phyloP scores from a whole-genome alignment of 2,888 invertebrate genomes.

The Fragum whitleyi region DNA sequence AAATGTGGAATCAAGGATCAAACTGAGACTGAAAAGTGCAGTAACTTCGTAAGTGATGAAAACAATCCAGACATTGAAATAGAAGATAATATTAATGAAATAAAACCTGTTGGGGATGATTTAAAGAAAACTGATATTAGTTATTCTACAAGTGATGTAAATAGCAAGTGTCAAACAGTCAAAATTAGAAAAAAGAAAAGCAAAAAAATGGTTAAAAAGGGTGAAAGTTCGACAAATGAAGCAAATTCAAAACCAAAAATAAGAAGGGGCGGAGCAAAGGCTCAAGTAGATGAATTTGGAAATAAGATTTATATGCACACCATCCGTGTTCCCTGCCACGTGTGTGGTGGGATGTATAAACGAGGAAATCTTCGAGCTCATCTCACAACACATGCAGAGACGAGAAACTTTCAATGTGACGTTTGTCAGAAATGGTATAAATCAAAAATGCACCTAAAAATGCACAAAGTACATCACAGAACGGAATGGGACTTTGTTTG shows the following conservation, averaged over 20 bases:
- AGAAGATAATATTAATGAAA: too few relatives aligned
- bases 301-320: background rate
- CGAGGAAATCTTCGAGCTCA: background rate
- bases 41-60: too few relatives aligned
- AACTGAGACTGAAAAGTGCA: too few relatives aligned
- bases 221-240: background rate
- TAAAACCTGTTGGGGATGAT: too few relatives aligned
- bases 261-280: background rate
- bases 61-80: too few relatives aligned
- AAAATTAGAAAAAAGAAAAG: too few relatives aligned
- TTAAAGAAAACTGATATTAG: background rate
- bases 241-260: background rate
- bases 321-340: background rate
- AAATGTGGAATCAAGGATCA: too few relatives aligned
- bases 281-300: background rate
- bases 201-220: background rate
- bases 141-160: background rate
- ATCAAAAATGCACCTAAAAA: background rate
- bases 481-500: background rate
- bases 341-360: constrained; percentile 2
- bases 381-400: background rate
- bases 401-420: constrained; percentile 2
- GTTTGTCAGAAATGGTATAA: background rate
- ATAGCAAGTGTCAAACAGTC: background rate
- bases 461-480: background rate